Evolutionary conservation across 2,888 invertebrate species (phyloP).

Genomic region (Drosophila cracens): DNA sequence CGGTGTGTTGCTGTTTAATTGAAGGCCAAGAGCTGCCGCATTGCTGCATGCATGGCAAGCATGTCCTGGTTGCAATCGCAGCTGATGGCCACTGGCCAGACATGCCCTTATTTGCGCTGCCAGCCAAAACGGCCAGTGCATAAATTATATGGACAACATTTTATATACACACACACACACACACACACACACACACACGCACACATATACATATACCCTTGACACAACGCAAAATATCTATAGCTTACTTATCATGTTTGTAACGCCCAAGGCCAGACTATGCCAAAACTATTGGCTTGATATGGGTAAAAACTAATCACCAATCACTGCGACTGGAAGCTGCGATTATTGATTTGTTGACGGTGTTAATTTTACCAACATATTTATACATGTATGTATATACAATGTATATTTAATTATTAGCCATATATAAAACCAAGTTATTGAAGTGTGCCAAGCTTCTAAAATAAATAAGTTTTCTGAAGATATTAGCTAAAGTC

Average conservation of each 20-base stretch:
- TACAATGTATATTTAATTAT: background rate
- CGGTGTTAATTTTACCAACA: background rate
- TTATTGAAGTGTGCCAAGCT: background rate
- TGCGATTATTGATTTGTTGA: background rate
- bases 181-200: background rate
- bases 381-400: background rate
- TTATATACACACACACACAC: conserved; percentile 10
- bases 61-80: conserved; percentile 77
- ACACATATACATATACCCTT: conserved; percentile 39
- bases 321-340: conserved; percentile 3
- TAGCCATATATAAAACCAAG: background rate
- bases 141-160: conserved; percentile 64
- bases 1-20: conserved; percentile 69
- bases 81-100: conserved; percentile 76
- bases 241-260: conserved; percentile 51
- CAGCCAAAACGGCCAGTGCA: conserved; percentile 76
- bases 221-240: conserved; percentile 47
- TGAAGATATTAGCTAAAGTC: background rate
- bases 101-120: conserved; percentile 77
- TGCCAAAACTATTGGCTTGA: conserved; percentile 23
- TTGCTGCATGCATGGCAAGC: conserved; percentile 79
- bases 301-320: conserved; percentile 16
- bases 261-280: conserved; percentile 32
- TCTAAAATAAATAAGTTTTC: background rate
- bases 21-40: conserved; percentile 77